These are phyloP conservation scores for Myocastor coypus DNA, from an alignment of 2,113 vertebrate genomes.

Conservation along the genomic window DNA sequence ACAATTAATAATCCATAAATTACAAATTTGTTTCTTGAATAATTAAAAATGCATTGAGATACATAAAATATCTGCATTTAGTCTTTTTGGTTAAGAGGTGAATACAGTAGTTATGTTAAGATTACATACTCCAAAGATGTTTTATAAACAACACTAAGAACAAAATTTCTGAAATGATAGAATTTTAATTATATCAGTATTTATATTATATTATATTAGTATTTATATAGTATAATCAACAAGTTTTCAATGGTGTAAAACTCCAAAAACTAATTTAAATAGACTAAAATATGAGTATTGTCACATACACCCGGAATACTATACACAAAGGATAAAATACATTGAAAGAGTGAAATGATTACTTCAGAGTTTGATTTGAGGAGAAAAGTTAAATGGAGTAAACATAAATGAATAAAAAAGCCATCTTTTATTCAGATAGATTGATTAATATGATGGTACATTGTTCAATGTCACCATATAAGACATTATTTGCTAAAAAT, in stretches of 20 bases:
- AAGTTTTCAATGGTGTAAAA: conserved; percentile 54
- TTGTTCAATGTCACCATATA: neutral
- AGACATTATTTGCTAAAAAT: neutral
- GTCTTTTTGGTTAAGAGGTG: neutral
- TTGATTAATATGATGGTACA: conserved; percentile 1
- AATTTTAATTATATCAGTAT: conserved; percentile 49
- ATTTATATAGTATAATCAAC: conserved; percentile 18
- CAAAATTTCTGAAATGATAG: conserved; percentile 19
- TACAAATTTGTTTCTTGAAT: neutral
- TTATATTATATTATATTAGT: too few species aligned
- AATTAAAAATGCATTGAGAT: conserved; percentile 4
- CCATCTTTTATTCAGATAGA: neutral
- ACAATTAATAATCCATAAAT: neutral
- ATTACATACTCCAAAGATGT: neutral
- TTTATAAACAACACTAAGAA: neutral
- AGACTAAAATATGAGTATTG: conserved; percentile 11
- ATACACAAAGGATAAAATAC: conserved; percentile 35
- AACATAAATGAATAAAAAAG: conserved; percentile 47
- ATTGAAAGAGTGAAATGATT: neutral
- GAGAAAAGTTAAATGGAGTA: neutral
- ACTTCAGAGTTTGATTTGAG: neutral
- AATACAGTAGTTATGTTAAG: neutral
- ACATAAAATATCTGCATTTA: neutral
- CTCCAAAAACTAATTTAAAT: conserved; percentile 51
- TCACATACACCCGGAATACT: neutral